phyloP scores from a whole-genome alignment of 2,113 vertebrate genomes.

The Periophthalmus modestus region DNA sequence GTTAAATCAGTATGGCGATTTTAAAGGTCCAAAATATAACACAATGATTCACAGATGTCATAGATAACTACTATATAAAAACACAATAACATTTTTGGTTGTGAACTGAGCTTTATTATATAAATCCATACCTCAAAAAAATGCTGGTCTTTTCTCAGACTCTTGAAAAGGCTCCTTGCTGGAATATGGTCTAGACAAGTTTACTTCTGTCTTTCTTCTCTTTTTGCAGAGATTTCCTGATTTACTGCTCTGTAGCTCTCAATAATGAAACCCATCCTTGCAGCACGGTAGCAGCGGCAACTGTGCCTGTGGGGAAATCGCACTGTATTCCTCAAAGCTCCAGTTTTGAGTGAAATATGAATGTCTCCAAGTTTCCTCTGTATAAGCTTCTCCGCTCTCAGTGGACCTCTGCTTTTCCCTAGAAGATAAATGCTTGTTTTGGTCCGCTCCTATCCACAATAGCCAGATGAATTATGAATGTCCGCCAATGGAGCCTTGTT shows the following conservation, averaged over 20 bases:
- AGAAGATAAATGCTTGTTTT: conserved; percentile 14
- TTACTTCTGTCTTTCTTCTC: neutral
- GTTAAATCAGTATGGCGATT: too few species aligned
- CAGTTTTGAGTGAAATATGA: conserved; percentile 7
- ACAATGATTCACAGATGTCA: too few species aligned
- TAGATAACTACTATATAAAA: too few species aligned
- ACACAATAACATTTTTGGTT: too few species aligned
- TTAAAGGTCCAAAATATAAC: too few species aligned
- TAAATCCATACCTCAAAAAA: neutral
- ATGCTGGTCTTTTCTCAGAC: neutral
- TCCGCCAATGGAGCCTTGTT: neutral
- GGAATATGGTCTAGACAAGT: neutral
- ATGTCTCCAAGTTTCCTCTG: neutral
- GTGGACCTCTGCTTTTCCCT: conserved; percentile 1
- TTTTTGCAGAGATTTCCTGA: neutral
- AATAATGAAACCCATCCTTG: conserved; percentile 5
- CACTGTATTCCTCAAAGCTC: neutral
- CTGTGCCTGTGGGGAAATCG: neutral
- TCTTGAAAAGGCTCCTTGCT: neutral
- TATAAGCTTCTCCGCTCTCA: neutral
- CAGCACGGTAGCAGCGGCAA: neutral
- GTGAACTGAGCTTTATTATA: too few species aligned
- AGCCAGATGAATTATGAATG: conserved; percentile 5
- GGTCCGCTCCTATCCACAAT: conserved; percentile 1
- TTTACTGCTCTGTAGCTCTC: neutral